Percentiles rank a stretch among this genome's conserved stretches.
Evolutionary conservation across 2,888 invertebrate species (phyloP).

Genomic region (Tholera decimalis): DNA sequence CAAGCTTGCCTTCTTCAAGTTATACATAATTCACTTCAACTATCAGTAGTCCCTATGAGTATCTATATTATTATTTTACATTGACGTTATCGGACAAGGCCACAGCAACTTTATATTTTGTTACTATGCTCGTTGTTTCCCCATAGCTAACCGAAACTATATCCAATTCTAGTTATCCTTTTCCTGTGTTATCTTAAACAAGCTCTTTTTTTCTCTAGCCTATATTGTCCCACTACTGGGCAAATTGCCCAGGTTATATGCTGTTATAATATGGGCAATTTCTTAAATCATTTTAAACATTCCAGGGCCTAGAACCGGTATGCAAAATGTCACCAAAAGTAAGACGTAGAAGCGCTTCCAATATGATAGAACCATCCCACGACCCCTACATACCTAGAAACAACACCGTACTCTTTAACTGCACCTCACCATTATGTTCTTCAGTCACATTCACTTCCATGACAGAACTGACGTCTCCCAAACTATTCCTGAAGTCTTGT

Average conservation of each 20-base stretch:
- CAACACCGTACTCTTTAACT: constrained; percentile 76
- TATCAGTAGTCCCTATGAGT: too few relatives aligned
- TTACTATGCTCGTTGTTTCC: too few relatives aligned
- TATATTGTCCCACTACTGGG: too few relatives aligned
- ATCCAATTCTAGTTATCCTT: too few relatives aligned
- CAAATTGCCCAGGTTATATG: too few relatives aligned
- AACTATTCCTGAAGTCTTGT: constrained; percentile 75
- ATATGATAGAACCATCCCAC: constrained; percentile 75
- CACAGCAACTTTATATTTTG: too few relatives aligned
- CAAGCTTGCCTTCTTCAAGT: background rate
- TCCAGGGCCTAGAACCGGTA: constrained; percentile 74
- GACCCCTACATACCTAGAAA: constrained; percentile 84
- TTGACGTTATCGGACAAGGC: background rate
- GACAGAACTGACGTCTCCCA: constrained; percentile 75
- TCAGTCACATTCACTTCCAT: constrained; percentile 75
- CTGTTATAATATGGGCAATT: too few relatives aligned
- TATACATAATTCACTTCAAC: too few relatives aligned
- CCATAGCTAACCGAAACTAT: too few relatives aligned
- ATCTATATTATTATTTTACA: too few relatives aligned
- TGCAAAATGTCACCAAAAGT: constrained; percentile 71
- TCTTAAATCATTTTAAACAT: background rate
- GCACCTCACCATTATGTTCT: constrained; percentile 74
- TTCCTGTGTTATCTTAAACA: background rate
- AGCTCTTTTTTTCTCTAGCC: too few relatives aligned
- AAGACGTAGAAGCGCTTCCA: constrained; percentile 65